Base-by-base conservation (phyloP, 2,888 invertebrate genomes). In the Pachliopta kotzebuea region DNA sequence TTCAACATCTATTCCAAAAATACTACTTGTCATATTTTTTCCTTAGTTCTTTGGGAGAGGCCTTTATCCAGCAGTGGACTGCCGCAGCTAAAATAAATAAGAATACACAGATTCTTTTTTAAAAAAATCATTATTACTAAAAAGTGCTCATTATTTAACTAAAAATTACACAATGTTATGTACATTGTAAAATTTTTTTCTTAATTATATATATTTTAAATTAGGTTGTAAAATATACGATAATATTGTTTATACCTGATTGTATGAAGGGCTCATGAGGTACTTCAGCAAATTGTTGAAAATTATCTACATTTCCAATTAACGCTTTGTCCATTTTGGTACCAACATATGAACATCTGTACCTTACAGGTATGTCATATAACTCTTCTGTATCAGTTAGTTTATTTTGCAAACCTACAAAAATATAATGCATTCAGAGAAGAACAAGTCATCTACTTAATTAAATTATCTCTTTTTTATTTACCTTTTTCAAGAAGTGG, bases 401-500 rank as follows among this genome's bases (percentile, higher is more conserved):
- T 75, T 94, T 93, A 8, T 95, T 95, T 49, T 94, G 93, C 20
- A 94, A 88, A 0, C 98, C 92, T 92, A 21, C 57, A 29, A 78
- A 74, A 52, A 52, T 21, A 21, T 14, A 14, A 52, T n/a, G n/a
- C 11, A 52, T 21, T 52, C 14, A 56, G 9, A n/a, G 2, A 31
- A 18, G 56, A 31, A 49, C 7, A 17, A 24, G n/a, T 3, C 18
- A 42, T 7, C 11, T 42, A 26, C 24, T 23, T 58, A 58, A 56
- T 66, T 55, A 26, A 55, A 63, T 23, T 9, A 49, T 9, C 9
- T 14, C 21, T 14, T n/a, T 52, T 52, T 52, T 24, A 65, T 45
- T 63, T 80, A 87, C 93, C 98, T 90, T 97, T 97, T 65, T 93
- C 85, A 84, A 98, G 95, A 63, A 98, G 85, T 2, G 96, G 96